Evolutionary conservation across 2,888 invertebrate species (phyloP).

Genomic region (Heterodera filipjevi): DNA sequence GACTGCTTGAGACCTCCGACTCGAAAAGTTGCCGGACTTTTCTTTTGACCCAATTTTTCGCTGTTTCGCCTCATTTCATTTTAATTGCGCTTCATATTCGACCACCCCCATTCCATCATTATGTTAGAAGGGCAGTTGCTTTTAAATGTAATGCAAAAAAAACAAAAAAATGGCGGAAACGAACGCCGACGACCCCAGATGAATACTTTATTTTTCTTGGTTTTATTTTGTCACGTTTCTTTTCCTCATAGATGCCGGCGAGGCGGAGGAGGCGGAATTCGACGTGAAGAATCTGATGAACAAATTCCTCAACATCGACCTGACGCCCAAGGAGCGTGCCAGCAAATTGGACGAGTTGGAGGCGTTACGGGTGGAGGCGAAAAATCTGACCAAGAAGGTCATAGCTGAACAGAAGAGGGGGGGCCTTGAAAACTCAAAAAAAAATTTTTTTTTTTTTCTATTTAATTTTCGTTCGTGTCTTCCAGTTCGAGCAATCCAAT

Average conservation of each 20-base stretch:
- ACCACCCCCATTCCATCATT: no score
- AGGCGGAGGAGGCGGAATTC: conserved; percentile 56
- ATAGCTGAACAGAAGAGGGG: background rate
- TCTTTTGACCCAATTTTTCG: no score
- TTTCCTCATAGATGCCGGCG: conserved; percentile 21
- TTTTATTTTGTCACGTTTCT: background rate
- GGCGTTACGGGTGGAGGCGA: conserved; percentile 48
- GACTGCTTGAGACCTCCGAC: no score
- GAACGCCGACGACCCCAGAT: no score
- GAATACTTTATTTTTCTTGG: background rate
- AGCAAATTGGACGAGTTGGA: conserved; percentile 51
- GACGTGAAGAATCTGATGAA: conserved; percentile 65
- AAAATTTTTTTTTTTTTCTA: background rate
- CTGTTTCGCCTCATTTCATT: no score
- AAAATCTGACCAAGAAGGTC: conserved; percentile 59
- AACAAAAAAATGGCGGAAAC: no score
- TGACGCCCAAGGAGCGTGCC: conserved; percentile 46
- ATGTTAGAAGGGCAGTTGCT: no score
- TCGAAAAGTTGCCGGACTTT: no score
- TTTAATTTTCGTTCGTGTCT: no score
- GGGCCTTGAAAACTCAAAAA: background rate
- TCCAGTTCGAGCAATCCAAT: conserved; percentile 64
- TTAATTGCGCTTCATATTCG: no score
- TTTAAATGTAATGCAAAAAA: no score
- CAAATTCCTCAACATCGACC: conserved; percentile 64